A percentile compares a stretch with the other conserved stretches of the same genome.
phyloP scores from a whole-genome alignment of 2,113 vertebrate species.

The Poeciliopsis occidentalis region DNA sequence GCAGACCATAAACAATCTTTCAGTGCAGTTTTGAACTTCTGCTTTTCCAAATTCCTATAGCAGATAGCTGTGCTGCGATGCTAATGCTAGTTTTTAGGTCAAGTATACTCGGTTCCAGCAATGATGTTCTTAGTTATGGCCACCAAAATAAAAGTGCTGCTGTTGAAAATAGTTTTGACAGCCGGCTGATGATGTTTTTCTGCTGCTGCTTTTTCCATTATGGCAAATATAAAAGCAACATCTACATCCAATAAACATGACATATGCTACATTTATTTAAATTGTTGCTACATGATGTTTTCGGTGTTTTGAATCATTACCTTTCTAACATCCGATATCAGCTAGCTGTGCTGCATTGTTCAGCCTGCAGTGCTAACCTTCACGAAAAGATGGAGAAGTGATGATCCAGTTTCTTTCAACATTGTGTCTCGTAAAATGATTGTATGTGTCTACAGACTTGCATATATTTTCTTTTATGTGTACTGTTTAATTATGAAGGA shows the following conservation, averaged over 20 bases:
- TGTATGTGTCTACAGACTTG: neutral
- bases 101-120: neutral
- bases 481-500: too few relatives aligned
- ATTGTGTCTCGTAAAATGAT: neutral
- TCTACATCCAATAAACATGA: neutral
- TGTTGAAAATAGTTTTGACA: neutral
- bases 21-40: neutral
- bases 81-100: neutral
- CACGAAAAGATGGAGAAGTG: neutral
- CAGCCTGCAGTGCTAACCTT: neutral
- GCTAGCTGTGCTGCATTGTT: neutral
- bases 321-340: neutral
- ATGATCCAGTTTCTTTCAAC: neutral
- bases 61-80: neutral
- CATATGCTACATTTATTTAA: neutral
- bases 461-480: neutral
- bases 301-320: neutral
- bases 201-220: neutral
- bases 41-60: neutral
- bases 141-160: neutral
- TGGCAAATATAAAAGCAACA: neutral
- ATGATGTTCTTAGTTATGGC: neutral
- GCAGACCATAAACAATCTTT: neutral
- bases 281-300: neutral
- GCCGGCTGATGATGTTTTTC: neutral